A percentile compares a stretch with the other conserved stretches of the same genome.
Evolutionary conservation across 2,888 invertebrate species (phyloP).

Genomic region (Hydrotaea cyrtoneurina): DNA sequence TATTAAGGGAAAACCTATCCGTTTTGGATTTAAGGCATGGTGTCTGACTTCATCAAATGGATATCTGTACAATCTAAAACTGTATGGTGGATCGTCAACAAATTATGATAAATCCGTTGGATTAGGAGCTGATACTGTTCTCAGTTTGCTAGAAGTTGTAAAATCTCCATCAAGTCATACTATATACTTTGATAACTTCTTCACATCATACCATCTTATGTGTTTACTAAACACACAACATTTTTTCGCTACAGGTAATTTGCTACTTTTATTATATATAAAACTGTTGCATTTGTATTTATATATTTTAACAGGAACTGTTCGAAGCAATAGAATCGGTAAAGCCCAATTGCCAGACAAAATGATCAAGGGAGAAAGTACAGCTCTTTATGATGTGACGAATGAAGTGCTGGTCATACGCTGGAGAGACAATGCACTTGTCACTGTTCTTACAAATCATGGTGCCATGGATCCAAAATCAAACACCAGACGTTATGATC

Average conservation of each 20-base stretch:
- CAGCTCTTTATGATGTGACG: neutral
- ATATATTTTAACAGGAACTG: constrained; percentile 52
- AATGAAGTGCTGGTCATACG: neutral
- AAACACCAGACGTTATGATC: neutral
- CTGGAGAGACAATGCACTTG: neutral
- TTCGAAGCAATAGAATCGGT: constrained; percentile 26
- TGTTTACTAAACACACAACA: constrained; percentile 21
- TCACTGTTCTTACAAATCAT: neutral
- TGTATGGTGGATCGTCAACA: constrained; percentile 38
- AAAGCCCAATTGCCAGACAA: neutral
- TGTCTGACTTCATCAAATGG: constrained; percentile 39
- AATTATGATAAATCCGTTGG: constrained; percentile 31
- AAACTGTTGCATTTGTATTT: too few relatives aligned
- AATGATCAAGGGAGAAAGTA: neutral
- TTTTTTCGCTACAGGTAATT: too few relatives aligned
- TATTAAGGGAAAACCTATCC: neutral
- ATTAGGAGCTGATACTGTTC: constrained; percentile 35
- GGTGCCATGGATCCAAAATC: neutral
- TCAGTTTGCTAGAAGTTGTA: constrained; percentile 20
- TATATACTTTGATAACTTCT: constrained; percentile 48
- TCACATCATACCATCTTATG: constrained; percentile 45
- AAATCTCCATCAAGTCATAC: constrained; percentile 17
- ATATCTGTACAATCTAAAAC: too few relatives aligned
- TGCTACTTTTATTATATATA: too few relatives aligned
- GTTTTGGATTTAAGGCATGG: constrained; percentile 34